phyloP scores from a whole-genome alignment of 2,888 invertebrate genomes.

The Entomobrya proxima region DNA sequence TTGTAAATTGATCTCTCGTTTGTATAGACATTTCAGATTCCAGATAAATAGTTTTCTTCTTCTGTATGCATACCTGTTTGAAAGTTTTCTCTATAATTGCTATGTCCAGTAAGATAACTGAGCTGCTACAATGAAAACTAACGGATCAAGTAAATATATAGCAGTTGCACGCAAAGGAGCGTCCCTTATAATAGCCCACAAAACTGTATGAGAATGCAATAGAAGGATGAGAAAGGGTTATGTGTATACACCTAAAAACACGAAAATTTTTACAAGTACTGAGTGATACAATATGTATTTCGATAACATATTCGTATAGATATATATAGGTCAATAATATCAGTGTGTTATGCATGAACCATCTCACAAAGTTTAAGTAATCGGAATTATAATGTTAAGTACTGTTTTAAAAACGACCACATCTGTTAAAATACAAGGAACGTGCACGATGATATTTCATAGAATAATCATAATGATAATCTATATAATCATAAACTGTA shows the following conservation, averaged over 20 bases:
- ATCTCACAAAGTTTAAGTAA: background rate
- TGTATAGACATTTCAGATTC: background rate
- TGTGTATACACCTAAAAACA: too few species aligned
- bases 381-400: background rate
- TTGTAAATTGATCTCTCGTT: background rate
- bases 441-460: conserved; percentile 48
- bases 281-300: conserved; percentile 1
- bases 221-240: too few species aligned
- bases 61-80: background rate
- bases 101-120: background rate
- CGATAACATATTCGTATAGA: background rate
- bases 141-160: background rate
- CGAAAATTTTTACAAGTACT: background rate
- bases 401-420: background rate
- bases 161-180: background rate
- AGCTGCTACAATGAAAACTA: conserved; percentile 1
- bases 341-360: background rate
- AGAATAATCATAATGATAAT: conserved; percentile 4
- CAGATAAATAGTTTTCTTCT: background rate
- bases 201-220: background rate
- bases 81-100: background rate
- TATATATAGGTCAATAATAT: too few species aligned
- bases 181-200: background rate
- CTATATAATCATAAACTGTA: conserved; percentile 20
- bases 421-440: conserved; percentile 52